Percentiles rank a stretch among this genome's conserved stretches.
Evolutionary conservation across 2,888 invertebrate species (phyloP).

Genomic region (Limnephilus marmoratus): DNA sequence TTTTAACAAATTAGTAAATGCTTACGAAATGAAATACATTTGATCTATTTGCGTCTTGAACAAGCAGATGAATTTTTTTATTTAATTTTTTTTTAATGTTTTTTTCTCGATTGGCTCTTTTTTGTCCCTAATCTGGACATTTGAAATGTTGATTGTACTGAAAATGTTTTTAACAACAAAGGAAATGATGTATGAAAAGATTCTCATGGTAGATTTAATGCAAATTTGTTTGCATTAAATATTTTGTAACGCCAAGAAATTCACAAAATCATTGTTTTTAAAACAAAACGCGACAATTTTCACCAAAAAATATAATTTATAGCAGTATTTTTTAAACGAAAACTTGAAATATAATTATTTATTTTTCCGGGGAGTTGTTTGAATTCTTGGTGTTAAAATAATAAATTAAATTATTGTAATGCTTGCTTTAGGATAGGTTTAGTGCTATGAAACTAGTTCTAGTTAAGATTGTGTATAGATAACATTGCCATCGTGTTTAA

Average conservation of each 20-base stretch:
- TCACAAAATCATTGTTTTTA: neutral
- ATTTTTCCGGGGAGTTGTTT: neutral
- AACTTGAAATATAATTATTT: neutral
- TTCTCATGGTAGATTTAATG: neutral
- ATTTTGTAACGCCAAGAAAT: neutral
- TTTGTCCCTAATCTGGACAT: neutral
- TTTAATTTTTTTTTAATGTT: neutral
- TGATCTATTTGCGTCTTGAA: neutral
- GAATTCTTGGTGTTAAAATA: slow-evolving; percentile 1
- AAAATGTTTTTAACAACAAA: neutral
- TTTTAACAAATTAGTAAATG: neutral
- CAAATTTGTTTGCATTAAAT: neutral
- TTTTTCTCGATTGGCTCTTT: neutral
- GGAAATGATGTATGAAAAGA: neutral
- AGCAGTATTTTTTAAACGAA: neutral
- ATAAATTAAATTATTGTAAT: neutral
- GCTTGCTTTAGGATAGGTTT: neutral
- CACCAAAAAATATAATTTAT: neutral
- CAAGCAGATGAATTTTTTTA: neutral
- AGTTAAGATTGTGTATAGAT: neutral
- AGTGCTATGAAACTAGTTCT: neutral
- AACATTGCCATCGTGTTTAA: neutral
- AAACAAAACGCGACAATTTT: neutral
- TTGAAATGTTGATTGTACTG: neutral
- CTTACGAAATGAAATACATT: neutral